Conservation (phyloP, 2,888 invertebrate species). For the Tholera decimalis region DNA sequence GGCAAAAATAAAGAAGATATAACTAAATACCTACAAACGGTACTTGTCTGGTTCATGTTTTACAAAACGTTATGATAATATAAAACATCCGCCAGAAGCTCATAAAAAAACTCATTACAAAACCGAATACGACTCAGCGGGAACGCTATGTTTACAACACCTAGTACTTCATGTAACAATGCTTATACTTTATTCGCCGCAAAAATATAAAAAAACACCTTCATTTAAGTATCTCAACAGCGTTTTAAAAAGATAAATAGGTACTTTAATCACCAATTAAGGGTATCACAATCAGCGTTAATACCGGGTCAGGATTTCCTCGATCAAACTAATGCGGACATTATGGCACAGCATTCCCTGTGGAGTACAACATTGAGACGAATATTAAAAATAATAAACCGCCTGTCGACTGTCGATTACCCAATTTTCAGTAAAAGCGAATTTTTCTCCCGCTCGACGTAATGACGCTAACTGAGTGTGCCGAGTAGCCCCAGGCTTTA, state of each 20-base stretch:
- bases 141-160: constrained; percentile 21
- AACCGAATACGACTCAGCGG: constrained; percentile 18
- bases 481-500: constrained; percentile 70
- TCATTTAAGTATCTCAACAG: constrained; percentile 44
- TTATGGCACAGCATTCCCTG: constrained; percentile 62
- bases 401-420: constrained; percentile 81
- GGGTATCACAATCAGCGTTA: constrained; percentile 61
- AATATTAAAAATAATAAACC: constrained; percentile 81
- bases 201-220: constrained; percentile 43
- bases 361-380: constrained; percentile 65
- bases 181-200: constrained; percentile 29
- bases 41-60: background rate
- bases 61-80: constrained; percentile 25
- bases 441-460: constrained; percentile 69
- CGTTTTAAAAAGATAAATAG: constrained; percentile 60
- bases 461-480: constrained; percentile 71
- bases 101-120: constrained; percentile 39
- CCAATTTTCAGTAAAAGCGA: constrained; percentile 82
- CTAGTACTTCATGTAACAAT: constrained; percentile 40
- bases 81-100: constrained; percentile 16
- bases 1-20: background rate
- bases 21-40: constrained; percentile 5
- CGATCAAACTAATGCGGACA: constrained; percentile 70
- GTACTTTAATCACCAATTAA: constrained; percentile 57
- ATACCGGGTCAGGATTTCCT: constrained; percentile 62